Percentiles rank a stretch among this genome's conserved stretches.
Evolutionary conservation across 2,797 vertebrate genomes (phyloP).

Genomic region (Sebastes reedi): DNA sequence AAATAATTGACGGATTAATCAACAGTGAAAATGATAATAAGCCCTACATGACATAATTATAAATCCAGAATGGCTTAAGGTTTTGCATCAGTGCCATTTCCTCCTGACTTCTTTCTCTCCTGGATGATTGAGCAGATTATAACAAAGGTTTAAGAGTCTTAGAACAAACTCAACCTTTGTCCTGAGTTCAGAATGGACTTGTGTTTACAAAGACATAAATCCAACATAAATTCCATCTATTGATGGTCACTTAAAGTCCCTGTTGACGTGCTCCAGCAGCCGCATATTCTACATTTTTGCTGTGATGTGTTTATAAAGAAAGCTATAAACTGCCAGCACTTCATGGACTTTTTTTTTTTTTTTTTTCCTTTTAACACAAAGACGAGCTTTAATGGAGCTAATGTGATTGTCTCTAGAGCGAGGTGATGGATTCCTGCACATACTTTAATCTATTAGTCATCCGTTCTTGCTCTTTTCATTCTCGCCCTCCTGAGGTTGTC

Average conservation of each 20-base stretch:
- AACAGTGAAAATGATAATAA: no score
- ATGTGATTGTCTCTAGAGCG: conserved; percentile 64
- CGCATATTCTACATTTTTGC: conserved; percentile 73
- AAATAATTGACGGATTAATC: no score
- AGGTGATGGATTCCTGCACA: conserved; percentile 67
- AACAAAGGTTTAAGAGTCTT: conserved; percentile 23
- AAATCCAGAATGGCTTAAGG: neutral
- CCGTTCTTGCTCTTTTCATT: conserved; percentile 44
- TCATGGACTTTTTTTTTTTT: neutral
- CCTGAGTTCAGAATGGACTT: conserved; percentile 39
- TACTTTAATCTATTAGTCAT: conserved; percentile 71
- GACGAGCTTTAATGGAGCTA: conserved; percentile 63
- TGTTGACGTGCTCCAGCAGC: conserved; percentile 48
- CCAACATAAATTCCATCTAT: conserved; percentile 58
- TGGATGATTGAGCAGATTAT: conserved; percentile 26
- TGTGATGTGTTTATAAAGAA: conserved; percentile 70
- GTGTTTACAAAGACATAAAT: conserved; percentile 74
- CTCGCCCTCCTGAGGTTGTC: conserved; percentile 39
- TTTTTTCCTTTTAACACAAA: conserved; percentile 44
- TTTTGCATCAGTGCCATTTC: neutral
- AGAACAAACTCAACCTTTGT: conserved; percentile 52
- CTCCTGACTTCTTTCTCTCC: conserved; percentile 27
- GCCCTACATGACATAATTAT: neutral
- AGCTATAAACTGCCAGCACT: conserved; percentile 56
- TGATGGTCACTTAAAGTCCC: conserved; percentile 63